These are phyloP conservation scores for Hydropotes inermis DNA, from an alignment of 2,113 vertebrate species.

Conservation along the genomic window DNA sequence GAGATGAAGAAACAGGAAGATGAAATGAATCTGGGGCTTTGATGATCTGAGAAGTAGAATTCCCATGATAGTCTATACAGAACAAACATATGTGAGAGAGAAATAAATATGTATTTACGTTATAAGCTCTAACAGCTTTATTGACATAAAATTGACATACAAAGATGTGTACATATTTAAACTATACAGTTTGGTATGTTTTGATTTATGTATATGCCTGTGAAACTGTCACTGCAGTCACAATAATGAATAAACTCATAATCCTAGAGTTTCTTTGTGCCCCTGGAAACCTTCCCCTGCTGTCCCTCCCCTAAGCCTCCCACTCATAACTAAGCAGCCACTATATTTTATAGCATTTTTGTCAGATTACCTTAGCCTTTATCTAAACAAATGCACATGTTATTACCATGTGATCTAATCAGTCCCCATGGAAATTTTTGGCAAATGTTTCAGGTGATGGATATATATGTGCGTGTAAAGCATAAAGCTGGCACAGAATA, in stretches of 20 bases:
- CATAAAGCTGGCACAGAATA: not conserved
- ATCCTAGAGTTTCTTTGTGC: not conserved
- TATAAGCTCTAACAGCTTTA: not conserved
- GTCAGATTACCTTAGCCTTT: not conserved
- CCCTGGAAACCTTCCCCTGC: not conserved
- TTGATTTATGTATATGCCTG: not conserved
- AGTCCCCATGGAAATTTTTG: not conserved
- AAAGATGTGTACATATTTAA: not conserved
- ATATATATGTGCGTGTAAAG: not conserved
- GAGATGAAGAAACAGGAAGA: not conserved
- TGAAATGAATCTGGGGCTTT: not conserved
- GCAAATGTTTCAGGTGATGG: not conserved
- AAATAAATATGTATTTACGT: not conserved
- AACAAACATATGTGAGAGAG: not conserved
- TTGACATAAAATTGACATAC: not conserved
- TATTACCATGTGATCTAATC: not conserved
- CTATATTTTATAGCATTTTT: not conserved
- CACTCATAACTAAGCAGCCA: too few relatives aligned
- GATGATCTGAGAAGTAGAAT: not conserved
- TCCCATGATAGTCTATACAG: not conserved
- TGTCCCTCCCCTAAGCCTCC: accelerated
- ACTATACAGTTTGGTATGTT: not conserved
- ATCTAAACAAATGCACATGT: not conserved
- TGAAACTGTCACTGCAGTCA: not conserved
- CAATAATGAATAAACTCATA: not conserved